Percentiles rank a stretch among this genome's conserved stretches.
These are phyloP conservation scores for Neolamprologus sp. DNA, from an alignment of 2,113 vertebrate genomes.

Conservation along the genomic window DNA sequence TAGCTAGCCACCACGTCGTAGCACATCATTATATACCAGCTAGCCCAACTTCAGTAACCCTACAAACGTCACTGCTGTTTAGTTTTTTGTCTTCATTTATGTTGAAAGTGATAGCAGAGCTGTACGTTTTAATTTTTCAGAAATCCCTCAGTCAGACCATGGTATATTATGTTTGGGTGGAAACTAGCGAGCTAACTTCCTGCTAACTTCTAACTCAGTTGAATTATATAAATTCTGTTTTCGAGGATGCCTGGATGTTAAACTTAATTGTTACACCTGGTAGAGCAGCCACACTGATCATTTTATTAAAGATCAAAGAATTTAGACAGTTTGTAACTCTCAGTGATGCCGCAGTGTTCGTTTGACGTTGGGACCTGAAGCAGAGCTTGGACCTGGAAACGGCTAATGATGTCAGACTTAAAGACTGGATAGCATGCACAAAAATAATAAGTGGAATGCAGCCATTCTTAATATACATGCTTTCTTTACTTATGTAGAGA, in stretches of 20 bases:
- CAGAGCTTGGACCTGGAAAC: not conserved
- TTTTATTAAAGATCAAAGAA: not conserved
- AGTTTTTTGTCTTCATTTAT: not conserved
- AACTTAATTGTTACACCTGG: not conserved
- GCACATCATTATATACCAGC: not conserved
- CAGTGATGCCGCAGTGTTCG: not conserved
- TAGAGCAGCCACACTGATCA: not conserved
- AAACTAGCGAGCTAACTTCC: not conserved
- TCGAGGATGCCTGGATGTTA: not conserved
- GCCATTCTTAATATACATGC: not conserved
- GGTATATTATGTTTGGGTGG: not conserved
- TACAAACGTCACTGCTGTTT: not conserved
- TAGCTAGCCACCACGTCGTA: not conserved
- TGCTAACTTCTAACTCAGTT: not conserved
- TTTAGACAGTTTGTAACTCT: not conserved
- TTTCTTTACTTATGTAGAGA: not conserved
- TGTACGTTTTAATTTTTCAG: not conserved
- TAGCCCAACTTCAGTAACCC: not conserved
- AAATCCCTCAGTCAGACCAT: not conserved
- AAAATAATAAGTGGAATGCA: not conserved
- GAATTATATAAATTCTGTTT: not conserved
- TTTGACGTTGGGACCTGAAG: not conserved
- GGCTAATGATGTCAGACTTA: not conserved
- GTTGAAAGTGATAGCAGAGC: not conserved
- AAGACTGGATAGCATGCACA: not conserved